These are phyloP conservation scores for Hylomyscus alleni DNA, from an alignment of 2,797 vertebrate genomes.

Conservation along the genomic window DNA sequence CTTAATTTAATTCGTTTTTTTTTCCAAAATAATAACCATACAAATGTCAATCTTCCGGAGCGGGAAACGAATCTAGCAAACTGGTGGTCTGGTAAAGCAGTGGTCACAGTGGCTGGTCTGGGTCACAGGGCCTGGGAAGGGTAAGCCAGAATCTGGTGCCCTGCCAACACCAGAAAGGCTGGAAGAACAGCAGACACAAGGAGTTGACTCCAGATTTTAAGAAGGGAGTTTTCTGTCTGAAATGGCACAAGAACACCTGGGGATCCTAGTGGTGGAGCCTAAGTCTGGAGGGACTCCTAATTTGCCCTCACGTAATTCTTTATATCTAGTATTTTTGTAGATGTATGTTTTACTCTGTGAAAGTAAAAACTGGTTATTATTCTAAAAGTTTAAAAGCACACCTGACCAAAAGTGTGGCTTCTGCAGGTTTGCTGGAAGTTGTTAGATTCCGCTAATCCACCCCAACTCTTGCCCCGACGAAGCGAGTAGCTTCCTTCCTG, in stretches of 20 bases:
- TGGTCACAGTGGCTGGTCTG: rapidly evolving
- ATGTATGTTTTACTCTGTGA: background rate
- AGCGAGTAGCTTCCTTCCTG: background rate
- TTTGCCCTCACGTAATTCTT: background rate
- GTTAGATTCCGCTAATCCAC: too few relatives aligned
- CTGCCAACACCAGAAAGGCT: background rate
- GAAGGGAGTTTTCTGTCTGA: background rate
- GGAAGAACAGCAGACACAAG: too few relatives aligned
- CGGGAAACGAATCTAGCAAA: background rate
- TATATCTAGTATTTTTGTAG: background rate
- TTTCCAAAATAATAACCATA: background rate
- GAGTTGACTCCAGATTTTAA: background rate
- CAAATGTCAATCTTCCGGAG: background rate
- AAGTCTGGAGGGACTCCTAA: background rate
- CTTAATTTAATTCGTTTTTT: background rate
- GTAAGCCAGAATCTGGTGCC: background rate
- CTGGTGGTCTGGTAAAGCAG: background rate
- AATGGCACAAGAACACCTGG: background rate
- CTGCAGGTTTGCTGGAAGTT: background rate
- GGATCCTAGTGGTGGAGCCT: background rate
- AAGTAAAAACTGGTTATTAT: background rate
- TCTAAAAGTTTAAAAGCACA: background rate
- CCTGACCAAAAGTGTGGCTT: background rate
- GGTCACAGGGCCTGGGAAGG: rapidly evolving
- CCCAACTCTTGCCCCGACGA: too few relatives aligned